These are phyloP conservation scores for Zygothrica quintamaculata DNA, from an alignment of 2,888 invertebrate genomes.

Conservation along the genomic window DNA sequence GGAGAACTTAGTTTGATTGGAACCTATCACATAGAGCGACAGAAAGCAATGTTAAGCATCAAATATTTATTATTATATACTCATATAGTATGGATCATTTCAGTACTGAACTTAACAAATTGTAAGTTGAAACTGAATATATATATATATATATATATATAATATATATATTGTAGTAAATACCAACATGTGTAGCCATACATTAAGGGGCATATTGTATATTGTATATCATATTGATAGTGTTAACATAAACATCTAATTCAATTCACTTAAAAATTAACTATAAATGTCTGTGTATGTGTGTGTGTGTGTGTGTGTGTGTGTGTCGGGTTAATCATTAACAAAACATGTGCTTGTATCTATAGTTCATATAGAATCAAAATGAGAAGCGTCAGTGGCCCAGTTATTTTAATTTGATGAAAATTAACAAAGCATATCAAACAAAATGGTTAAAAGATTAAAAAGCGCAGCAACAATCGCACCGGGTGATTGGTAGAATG, in stretches of 20 bases:
- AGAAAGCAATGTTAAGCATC: background rate
- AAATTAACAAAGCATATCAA: constrained; percentile 53
- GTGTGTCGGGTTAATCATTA: too few relatives aligned
- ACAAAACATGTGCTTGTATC: constrained; percentile 27
- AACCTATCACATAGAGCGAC: constrained; percentile 3
- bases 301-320: constrained; percentile 19
- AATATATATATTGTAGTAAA: too few relatives aligned
- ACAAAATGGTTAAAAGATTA: background rate
- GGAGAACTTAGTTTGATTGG: constrained; percentile 15
- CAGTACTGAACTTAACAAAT: too few relatives aligned
- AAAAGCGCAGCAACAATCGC: too few relatives aligned
- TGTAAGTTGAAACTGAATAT: constrained; percentile 32
- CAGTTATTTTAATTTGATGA: constrained; percentile 72
- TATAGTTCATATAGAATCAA: constrained; percentile 50
- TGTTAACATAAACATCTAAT: too few relatives aligned
- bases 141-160: background rate
- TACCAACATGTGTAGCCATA: too few relatives aligned
- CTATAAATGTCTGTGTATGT: too few relatives aligned
- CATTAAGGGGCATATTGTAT: background rate
- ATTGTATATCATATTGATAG: too few relatives aligned
- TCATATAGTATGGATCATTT: background rate
- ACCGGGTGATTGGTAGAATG: too few relatives aligned
- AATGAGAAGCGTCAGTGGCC: constrained; percentile 71
- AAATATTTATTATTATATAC: constrained; percentile 11
- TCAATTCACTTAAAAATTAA: too few relatives aligned